phyloP scores from a whole-genome alignment of 2,888 invertebrate genomes.

The Seira ritae region DNA sequence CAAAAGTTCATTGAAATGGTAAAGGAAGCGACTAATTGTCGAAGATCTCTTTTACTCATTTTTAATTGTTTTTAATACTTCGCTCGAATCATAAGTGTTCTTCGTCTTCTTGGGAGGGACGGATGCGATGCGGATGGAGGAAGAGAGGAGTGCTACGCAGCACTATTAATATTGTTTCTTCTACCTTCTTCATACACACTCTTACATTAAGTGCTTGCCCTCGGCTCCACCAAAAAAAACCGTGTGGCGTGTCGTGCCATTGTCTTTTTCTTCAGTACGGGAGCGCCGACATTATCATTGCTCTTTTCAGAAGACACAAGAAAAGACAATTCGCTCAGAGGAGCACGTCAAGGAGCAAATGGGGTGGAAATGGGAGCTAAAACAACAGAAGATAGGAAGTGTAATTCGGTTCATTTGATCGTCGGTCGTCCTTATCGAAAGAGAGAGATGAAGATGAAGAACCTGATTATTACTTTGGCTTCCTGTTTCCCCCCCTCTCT shows the following conservation, averaged over 20 bases:
- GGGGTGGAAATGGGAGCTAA: conserved; percentile 59
- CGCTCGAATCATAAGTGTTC: background rate
- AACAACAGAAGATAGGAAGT: conserved; percentile 59
- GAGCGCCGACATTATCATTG: background rate
- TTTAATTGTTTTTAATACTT: conserved; percentile 12
- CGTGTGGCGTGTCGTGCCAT: too few species aligned
- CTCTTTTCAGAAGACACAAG: background rate
- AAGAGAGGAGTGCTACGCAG: background rate
- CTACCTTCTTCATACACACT: background rate
- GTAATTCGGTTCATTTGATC: conserved; percentile 65
- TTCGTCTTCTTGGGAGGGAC: background rate
- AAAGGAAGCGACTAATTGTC: conserved; percentile 2
- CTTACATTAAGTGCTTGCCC: background rate
- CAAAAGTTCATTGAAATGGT: conserved; percentile 8
- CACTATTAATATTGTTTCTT: conserved; percentile 6
- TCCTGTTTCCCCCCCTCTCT: conserved; percentile 27
- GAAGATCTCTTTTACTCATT: conserved; percentile 6
- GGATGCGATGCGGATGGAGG: background rate
- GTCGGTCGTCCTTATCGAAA: conserved; percentile 60
- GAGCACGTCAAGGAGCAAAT: conserved; percentile 45
- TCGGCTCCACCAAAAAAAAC: too few species aligned
- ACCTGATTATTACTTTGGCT: conserved; percentile 63
- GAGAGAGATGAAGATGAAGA: conserved; percentile 49
- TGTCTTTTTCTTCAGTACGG: too few species aligned
- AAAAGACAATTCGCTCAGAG: background rate